A percentile compares a stretch with the other conserved stretches of the same genome.
Evolutionary conservation across 2,797 vertebrate genomes (phyloP).

Genomic region (Anguilla megastoma): DNA sequence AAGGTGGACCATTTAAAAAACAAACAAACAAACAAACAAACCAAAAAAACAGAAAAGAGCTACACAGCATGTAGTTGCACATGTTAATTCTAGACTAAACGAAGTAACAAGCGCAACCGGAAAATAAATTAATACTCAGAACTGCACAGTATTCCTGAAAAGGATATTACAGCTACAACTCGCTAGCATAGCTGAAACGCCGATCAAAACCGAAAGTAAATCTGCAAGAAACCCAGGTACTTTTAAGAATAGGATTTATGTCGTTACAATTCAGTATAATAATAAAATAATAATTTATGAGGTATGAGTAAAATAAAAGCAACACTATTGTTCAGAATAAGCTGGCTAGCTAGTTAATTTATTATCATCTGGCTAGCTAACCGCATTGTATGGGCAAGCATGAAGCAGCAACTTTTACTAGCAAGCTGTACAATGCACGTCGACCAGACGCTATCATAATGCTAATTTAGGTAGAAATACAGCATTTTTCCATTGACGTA

Average conservation of each 20-base stretch:
- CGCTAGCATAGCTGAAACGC: slow-evolving; percentile 28
- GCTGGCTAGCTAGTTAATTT: neutral
- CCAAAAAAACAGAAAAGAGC: neutral
- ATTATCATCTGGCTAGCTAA: neutral
- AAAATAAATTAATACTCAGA: neutral
- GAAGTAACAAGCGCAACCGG: neutral
- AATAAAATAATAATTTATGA: neutral
- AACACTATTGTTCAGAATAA: neutral
- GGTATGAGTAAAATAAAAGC: neutral
- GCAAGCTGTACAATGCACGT: neutral
- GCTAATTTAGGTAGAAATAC: neutral
- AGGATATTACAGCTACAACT: neutral
- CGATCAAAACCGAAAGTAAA: neutral
- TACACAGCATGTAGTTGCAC: neutral
- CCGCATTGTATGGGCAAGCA: neutral
- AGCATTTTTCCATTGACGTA: neutral
- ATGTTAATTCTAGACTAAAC: neutral
- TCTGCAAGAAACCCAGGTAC: neutral
- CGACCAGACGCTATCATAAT: neutral
- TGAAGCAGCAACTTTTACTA: slow-evolving; percentile 38
- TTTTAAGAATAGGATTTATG: neutral
- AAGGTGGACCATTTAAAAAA: too few relatives aligned
- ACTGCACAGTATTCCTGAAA: neutral
- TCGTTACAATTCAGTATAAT: neutral
- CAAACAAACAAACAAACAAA: neutral